A percentile compares a stretch with the other conserved stretches of the same genome.
Evolutionary conservation across 2,797 vertebrate species (phyloP).

Genomic region (Novumbra hubbsi): DNA sequence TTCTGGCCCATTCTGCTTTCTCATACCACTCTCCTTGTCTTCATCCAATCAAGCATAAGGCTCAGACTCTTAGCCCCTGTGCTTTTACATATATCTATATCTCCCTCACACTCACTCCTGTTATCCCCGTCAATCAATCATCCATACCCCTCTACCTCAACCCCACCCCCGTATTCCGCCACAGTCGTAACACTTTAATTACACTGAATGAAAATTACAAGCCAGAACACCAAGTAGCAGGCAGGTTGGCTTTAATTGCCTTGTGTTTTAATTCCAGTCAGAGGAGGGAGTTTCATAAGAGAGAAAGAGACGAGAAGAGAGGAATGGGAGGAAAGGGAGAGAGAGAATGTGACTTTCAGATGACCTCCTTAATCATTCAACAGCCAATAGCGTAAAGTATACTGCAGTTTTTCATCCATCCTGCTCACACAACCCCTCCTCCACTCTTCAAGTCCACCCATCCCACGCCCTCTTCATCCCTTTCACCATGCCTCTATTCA

Average conservation of each 20-base stretch:
- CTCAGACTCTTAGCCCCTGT: constrained; percentile 43
- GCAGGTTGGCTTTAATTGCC: constrained; percentile 72
- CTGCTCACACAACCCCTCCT: neutral
- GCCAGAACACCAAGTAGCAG: constrained; percentile 55
- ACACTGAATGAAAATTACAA: constrained; percentile 70
- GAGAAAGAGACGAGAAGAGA: constrained; percentile 17
- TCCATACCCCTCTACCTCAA: constrained; percentile 11
- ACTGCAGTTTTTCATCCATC: constrained; percentile 38
- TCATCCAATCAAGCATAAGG: constrained; percentile 48
- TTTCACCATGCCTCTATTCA: constrained; percentile 51
- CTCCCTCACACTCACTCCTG: neutral
- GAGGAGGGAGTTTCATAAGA: constrained; percentile 4
- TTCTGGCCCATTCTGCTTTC: constrained; percentile 4
- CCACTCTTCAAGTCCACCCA: neutral
- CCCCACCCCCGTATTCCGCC: constrained; percentile 15
- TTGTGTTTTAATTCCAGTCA: constrained; percentile 64
- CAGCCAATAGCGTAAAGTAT: constrained; percentile 58
- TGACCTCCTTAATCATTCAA: constrained; percentile 73
- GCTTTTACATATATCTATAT: constrained; percentile 15
- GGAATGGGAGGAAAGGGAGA: neutral
- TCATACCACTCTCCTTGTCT: constrained; percentile 13
- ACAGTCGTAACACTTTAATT: constrained; percentile 71
- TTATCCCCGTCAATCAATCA: constrained; percentile 44
- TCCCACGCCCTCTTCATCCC: constrained; percentile 19
- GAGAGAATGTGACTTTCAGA: constrained; percentile 66